phyloP scores from a whole-genome alignment of 2,888 invertebrate species.

The Apamea crenata region DNA sequence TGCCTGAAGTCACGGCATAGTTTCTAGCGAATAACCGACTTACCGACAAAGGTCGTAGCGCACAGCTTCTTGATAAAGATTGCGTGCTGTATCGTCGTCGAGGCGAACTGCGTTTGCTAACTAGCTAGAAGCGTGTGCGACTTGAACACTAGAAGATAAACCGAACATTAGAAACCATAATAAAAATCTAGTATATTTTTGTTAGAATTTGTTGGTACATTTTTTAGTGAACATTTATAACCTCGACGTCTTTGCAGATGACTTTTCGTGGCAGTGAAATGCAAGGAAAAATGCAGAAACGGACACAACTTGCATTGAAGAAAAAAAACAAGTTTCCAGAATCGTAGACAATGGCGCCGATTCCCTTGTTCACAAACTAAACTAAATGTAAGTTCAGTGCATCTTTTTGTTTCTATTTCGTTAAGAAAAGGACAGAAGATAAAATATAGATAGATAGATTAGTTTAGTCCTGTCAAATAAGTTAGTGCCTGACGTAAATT shows the following conservation, averaged over 20 bases:
- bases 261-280: neutral
- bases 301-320: neutral
- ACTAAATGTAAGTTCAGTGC: too few relatives aligned
- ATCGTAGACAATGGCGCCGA: neutral
- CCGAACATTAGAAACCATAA: neutral
- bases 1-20: conserved; percentile 78
- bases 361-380: too few relatives aligned
- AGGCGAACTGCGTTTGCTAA: conserved; percentile 57
- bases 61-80: conserved; percentile 72
- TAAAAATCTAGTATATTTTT: neutral
- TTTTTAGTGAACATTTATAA: neutral
- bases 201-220: neutral
- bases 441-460: too few relatives aligned
- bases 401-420: too few relatives aligned
- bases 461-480: too few relatives aligned
- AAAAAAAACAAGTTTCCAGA: conserved; percentile 2
- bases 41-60: conserved; percentile 79
- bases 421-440: too few relatives aligned
- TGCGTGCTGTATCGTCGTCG: conserved; percentile 71
- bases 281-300: conserved; percentile 8
- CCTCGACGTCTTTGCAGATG: neutral
- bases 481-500: too few relatives aligned
- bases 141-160: conserved; percentile 39
- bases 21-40: conserved; percentile 74
- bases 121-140: conserved; percentile 28